phyloP scores from a whole-genome alignment of 2,888 invertebrate genomes.

The Drosophila crucigera region DNA sequence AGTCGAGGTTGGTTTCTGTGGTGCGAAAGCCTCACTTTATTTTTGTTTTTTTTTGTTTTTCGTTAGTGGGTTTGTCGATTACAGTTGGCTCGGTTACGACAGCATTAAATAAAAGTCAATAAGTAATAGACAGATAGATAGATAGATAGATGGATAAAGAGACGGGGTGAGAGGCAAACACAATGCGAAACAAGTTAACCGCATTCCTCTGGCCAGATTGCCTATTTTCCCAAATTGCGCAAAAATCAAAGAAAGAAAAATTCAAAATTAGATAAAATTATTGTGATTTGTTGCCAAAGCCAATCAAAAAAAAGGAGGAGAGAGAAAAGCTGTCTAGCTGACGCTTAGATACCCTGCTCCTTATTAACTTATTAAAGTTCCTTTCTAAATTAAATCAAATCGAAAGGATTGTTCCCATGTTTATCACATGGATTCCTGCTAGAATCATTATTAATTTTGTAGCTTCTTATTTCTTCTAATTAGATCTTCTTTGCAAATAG shows the following conservation, averaged over 20 bases:
- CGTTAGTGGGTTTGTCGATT: slow-evolving; percentile 50
- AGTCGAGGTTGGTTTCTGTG: slow-evolving; percentile 30
- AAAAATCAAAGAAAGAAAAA: slow-evolving; percentile 27
- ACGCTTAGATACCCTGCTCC: background rate
- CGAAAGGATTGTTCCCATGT: background rate
- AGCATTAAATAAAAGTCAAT: slow-evolving; percentile 76
- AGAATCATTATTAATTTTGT: background rate
- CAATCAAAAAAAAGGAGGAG: background rate
- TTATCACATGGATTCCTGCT: background rate
- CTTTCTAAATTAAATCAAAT: too few relatives aligned
- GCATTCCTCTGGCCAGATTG: slow-evolving; percentile 69
- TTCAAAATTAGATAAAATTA: slow-evolving; percentile 3
- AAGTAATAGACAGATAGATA: slow-evolving; percentile 57
- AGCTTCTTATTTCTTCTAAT: background rate
- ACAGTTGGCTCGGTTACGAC: slow-evolving; percentile 61
- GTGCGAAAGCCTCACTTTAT: slow-evolving; percentile 45
- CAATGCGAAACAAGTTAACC: slow-evolving; percentile 52
- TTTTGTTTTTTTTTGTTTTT: background rate
- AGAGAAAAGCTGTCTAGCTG: background rate
- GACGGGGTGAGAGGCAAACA: slow-evolving; percentile 13
- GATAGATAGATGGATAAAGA: slow-evolving; percentile 5
- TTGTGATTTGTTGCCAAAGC: slow-evolving; percentile 1
- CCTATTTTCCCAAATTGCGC: slow-evolving; percentile 50
- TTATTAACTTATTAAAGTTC: too few relatives aligned
- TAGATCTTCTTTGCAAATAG: background rate